Conservation (phyloP, 1,140 invertebrate species). For the Procambarus virginalis region DNA sequence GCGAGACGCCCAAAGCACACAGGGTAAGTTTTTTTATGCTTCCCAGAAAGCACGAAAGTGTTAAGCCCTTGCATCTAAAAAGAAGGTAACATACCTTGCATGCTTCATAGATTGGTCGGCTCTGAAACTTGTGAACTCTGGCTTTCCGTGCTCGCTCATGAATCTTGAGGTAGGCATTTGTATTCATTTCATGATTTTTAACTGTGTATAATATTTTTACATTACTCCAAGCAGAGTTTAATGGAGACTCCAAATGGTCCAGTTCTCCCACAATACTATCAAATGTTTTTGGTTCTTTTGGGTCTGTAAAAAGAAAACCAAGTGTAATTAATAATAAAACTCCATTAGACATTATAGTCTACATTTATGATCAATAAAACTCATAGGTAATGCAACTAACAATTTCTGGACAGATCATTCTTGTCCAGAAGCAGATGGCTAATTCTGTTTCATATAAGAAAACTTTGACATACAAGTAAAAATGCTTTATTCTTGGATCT, state of each 20-base stretch:
- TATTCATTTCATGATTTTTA: slow-evolving; percentile 86
- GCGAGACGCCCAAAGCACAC: too few species aligned
- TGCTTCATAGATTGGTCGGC: slow-evolving; percentile 80
- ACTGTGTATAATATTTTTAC: slow-evolving; percentile 87
- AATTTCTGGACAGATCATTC: too few species aligned
- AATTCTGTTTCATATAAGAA: too few species aligned
- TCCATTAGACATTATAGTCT: not conserved
- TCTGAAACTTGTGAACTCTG: slow-evolving; percentile 81
- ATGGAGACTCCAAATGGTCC: slow-evolving; percentile 82
- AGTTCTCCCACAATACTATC: slow-evolving; percentile 84
- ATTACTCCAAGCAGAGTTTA: slow-evolving; percentile 90
- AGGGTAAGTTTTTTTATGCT: too few species aligned
- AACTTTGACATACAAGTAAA: too few species aligned
- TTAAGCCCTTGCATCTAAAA: too few species aligned
- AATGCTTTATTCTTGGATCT: too few species aligned
- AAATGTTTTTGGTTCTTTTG: slow-evolving; percentile 78
- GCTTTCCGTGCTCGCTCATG: slow-evolving; percentile 83
- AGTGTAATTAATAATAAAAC: not conserved
- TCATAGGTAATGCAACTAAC: too few species aligned
- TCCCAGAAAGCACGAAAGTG: too few species aligned
- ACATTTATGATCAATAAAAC: too few species aligned
- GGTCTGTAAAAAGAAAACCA: slow-evolving; percentile 40
- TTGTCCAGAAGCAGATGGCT: too few species aligned
- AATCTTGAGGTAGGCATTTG: slow-evolving; percentile 83
- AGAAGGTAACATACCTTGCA: slow-evolving; percentile 76